These are phyloP conservation scores for Podocnemis expansa DNA, from an alignment of 2,113 vertebrate species.

Conservation along the genomic window DNA sequence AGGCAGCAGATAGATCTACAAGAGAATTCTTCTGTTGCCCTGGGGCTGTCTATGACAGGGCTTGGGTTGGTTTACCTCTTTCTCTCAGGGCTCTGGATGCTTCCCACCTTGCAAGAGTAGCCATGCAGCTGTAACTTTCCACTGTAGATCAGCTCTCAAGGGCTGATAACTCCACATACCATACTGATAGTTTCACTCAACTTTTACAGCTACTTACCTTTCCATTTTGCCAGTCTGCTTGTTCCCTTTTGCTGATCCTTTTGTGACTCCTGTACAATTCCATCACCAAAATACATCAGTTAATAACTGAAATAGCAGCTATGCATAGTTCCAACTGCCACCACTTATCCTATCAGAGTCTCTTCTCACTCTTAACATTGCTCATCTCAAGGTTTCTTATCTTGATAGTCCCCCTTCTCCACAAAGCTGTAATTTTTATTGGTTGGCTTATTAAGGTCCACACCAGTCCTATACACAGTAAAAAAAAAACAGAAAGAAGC, in stretches of 20 bases:
- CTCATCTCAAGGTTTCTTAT: not conserved
- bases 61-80: not conserved
- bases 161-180: not conserved
- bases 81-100: not conserved
- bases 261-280: not conserved
- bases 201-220: not conserved
- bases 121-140: not conserved
- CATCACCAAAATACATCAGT: not conserved
- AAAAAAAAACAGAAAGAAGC: not conserved
- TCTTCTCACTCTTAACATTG: not conserved
- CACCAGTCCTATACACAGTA: not conserved
- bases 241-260: not conserved
- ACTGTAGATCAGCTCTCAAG: not conserved
- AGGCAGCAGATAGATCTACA: not conserved
- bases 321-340: accelerated
- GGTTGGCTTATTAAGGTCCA: not conserved
- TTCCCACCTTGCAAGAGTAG: not conserved
- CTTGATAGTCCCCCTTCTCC: not conserved
- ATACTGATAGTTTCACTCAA: not conserved
- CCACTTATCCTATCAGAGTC: not conserved
- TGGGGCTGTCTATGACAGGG: not conserved
- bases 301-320: not conserved
- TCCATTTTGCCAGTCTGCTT: not conserved
- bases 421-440: not conserved
- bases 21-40: not conserved